A percentile compares a stretch with the other conserved stretches of the same genome.
These are phyloP conservation scores for Amniataba percoides DNA, from an alignment of 2,797 vertebrate species.

Conservation along the genomic window DNA sequence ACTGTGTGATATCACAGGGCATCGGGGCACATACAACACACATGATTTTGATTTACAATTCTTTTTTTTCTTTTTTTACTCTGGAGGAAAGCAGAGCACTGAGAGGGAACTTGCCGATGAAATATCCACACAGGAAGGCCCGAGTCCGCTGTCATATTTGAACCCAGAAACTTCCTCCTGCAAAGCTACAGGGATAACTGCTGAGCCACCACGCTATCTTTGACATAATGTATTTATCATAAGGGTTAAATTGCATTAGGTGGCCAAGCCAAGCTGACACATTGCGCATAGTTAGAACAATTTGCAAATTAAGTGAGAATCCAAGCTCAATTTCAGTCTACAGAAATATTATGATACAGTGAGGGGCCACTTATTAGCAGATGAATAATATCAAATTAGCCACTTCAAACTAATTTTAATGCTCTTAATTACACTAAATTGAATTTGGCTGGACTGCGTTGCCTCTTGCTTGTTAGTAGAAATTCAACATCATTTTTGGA, in stretches of 20 bases:
- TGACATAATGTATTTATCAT: constrained; percentile 56
- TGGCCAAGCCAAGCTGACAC: constrained; percentile 36
- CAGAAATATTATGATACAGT: constrained; percentile 46
- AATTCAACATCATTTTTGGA: constrained; percentile 3
- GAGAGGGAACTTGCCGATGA: constrained; percentile 1
- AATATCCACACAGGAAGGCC: background rate
- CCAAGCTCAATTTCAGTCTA: constrained; percentile 21
- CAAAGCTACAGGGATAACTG: constrained; percentile 15
- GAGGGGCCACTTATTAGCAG: constrained; percentile 54
- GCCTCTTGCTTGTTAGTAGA: constrained; percentile 28
- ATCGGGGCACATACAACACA: no score
- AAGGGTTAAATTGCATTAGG: constrained; percentile 49
- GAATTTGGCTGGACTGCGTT: constrained; percentile 37
- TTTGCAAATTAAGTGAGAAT: constrained; percentile 54
- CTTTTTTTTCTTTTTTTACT: constrained; percentile 7
- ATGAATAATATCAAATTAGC: constrained; percentile 68
- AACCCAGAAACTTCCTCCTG: constrained; percentile 9
- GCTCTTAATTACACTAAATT: constrained; percentile 48
- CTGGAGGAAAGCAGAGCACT: background rate
- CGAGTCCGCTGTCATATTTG: background rate
- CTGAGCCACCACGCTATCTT: constrained; percentile 26
- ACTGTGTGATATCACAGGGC: background rate
- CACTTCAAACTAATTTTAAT: constrained; percentile 57
- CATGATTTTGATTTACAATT: background rate
- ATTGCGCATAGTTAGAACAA: constrained; percentile 38